Percentiles rank a stretch among this genome's conserved stretches.
Conservation (phyloP, 2,888 invertebrate genomes). For the Eupithecia subumbrata region DNA sequence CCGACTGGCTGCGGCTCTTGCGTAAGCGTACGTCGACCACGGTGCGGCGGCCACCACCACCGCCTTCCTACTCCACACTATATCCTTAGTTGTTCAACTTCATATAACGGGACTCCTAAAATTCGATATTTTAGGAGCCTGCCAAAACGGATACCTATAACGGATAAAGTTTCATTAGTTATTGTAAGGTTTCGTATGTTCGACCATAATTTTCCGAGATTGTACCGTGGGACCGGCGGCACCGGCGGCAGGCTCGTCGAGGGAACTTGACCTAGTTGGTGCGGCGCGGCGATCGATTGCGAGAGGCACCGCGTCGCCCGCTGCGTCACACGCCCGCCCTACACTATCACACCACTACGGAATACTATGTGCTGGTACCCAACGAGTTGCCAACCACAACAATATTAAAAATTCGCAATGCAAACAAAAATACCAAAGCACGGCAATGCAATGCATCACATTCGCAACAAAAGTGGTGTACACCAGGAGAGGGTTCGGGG, state of each 20-base stretch:
- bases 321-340: constrained; percentile 77
- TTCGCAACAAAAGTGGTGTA: constrained; percentile 75
- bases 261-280: constrained; percentile 82
- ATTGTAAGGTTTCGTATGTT: background rate
- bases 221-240: constrained; percentile 44
- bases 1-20: constrained; percentile 78
- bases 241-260: constrained; percentile 65
- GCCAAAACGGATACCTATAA: background rate
- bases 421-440: constrained; percentile 56
- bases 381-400: constrained; percentile 52
- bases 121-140: background rate
- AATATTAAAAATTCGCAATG: constrained; percentile 65
- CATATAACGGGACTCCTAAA: constrained; percentile 7
- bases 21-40: constrained; percentile 79
- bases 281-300: constrained; percentile 76
- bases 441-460: constrained; percentile 62
- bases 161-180: background rate
- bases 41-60: constrained; percentile 51
- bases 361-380: constrained; percentile 52
- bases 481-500: constrained; percentile 70
- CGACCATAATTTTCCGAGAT: background rate
- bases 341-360: constrained; percentile 64
- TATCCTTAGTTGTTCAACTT: constrained; percentile 28
- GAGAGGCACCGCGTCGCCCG: constrained; percentile 73
- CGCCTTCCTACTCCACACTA: constrained; percentile 49